Evolutionary conservation across 2,888 invertebrate species (phyloP), one percentile per base, ranked within the genome.

Genomic region (Gisinianus flammeolus): DNA sequence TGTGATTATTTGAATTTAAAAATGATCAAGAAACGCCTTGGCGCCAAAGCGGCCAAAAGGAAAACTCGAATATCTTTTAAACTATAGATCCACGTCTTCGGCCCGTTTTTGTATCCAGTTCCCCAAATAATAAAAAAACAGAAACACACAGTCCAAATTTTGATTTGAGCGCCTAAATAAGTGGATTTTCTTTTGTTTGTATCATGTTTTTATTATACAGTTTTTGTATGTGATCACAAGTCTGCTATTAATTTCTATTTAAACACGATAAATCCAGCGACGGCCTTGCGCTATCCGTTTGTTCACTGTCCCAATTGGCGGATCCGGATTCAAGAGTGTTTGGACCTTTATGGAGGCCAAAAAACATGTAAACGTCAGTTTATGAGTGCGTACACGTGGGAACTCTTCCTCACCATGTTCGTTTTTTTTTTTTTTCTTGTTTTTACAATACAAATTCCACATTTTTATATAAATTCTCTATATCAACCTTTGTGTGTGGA

Each of bases 221-320:
- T 10, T 24, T 58, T 58, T 58, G 24, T 58, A n/a, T 58, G 58
- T 58, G 58, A 58, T 24, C 58, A 58, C 22, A 58, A 58, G 24
- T n/a, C 22, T n/a, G 58, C 58, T 8, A n/a, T 58, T 24, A 58
- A 58, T 8, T 58, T 58, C 22, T 58, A 58, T 22, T 8, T 58
- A 22, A 58, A 58, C 22, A 58, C 58, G 10, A n/a, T 58, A 24
- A 58, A n/a, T n/a, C 58, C 22, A 2, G 58, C 22, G 22, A 2
- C 19, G 1, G 22, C 19, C 8, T n/a, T n/a, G 22, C 24, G n/a
- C 2, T 58, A 58, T 24, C 58, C 58, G 1, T 58, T 58, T n/a
- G 22, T 58, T 3, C 16, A 58, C n/a, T 58, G 58, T 22, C n/a
- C 19, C 8, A 2, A 12, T 22, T 58, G 58, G 58, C 1, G 2